These are phyloP conservation scores for Orthonychiurus folsomi DNA, from an alignment of 2,888 invertebrate genomes.

Conservation along the genomic window DNA sequence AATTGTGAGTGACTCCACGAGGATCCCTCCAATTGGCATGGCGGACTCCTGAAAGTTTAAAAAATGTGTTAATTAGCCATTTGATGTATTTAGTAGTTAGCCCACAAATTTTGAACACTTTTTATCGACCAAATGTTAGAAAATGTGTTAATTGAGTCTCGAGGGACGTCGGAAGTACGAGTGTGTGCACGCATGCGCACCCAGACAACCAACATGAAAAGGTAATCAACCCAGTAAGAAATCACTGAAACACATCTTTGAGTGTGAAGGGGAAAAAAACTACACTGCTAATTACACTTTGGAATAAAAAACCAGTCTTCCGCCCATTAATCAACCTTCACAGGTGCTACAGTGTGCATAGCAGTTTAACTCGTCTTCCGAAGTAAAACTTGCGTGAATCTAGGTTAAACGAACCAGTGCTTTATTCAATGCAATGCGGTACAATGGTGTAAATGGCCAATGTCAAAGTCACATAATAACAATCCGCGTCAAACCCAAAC, in stretches of 20 bases:
- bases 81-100: not conserved
- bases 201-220: no score
- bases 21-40: slow-evolving; percentile 82
- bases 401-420: not conserved
- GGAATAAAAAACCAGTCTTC: no score
- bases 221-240: no score
- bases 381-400: not conserved
- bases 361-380: not conserved
- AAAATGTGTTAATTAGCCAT: not conserved
- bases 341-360: not conserved
- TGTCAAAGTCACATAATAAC: slow-evolving; percentile 1
- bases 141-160: not conserved
- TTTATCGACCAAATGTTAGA: not conserved
- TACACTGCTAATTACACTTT: no score
- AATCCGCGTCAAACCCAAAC: not conserved
- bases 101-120: not conserved
- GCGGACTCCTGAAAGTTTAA: slow-evolving; percentile 59
- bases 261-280: no score
- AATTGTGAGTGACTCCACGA: slow-evolving; percentile 80
- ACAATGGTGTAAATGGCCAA: not conserved
- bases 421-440: not conserved
- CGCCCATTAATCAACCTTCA: no score
- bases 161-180: not conserved
- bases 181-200: no score
- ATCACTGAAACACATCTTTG: no score